phyloP scores from a whole-genome alignment of 2,888 invertebrate species.

The Amorpha juglandis region DNA sequence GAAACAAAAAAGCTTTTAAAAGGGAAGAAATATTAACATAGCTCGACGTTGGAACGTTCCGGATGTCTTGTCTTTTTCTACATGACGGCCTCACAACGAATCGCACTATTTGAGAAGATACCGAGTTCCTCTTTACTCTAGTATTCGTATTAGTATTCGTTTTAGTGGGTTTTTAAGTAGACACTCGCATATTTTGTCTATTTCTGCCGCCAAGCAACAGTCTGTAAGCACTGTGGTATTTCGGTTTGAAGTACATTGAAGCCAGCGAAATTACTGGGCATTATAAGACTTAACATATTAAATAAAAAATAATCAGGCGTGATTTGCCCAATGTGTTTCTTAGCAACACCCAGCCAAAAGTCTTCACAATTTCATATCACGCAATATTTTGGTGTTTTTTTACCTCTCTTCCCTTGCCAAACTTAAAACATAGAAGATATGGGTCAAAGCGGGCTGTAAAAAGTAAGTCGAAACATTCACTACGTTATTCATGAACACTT shows the following conservation, averaged over 20 bases:
- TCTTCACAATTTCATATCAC: no score
- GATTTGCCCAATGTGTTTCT: no score
- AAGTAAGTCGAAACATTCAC: neutral
- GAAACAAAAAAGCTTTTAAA: conserved; percentile 42
- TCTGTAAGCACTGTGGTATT: no score
- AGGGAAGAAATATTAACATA: conserved; percentile 51
- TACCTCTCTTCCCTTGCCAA: neutral
- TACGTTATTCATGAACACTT: conserved; percentile 30
- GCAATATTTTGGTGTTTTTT: neutral
- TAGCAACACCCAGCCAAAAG: no score
- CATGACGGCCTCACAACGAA: conserved; percentile 37
- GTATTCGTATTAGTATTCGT: neutral
- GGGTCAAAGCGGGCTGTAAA: neutral
- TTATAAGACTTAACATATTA: no score
- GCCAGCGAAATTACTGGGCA: no score
- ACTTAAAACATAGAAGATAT: neutral
- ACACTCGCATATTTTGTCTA: no score
- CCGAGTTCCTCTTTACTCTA: conserved; percentile 19
- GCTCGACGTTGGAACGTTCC: conserved; percentile 31
- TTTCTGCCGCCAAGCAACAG: no score
- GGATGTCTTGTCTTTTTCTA: conserved; percentile 38
- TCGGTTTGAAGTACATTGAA: no score
- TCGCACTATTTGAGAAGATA: conserved; percentile 36
- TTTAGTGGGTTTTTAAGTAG: neutral
- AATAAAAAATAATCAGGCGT: no score